phyloP scores from a whole-genome alignment of 2,888 invertebrate genomes.

The Ephialtes manifestator region DNA sequence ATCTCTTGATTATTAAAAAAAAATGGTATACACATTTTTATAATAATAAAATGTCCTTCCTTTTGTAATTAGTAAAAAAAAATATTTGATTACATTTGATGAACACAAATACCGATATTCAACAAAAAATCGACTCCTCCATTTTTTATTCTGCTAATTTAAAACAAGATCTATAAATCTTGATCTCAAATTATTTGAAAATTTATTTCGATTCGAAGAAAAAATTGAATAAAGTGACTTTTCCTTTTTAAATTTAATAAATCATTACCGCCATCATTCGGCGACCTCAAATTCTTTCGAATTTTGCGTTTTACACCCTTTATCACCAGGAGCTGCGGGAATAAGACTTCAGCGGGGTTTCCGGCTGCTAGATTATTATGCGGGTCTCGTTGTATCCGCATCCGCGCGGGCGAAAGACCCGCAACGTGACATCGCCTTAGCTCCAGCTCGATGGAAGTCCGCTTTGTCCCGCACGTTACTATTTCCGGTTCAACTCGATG shows the following conservation, averaged over 20 bases:
- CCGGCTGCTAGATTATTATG: slow-evolving; percentile 82
- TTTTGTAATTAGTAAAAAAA: too few relatives aligned
- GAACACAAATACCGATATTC: too few relatives aligned
- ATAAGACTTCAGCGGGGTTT: slow-evolving; percentile 70
- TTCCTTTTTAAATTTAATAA: not conserved
- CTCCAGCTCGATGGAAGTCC: slow-evolving; percentile 42
- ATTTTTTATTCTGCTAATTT: too few relatives aligned
- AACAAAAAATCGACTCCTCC: too few relatives aligned
- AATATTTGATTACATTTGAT: too few relatives aligned
- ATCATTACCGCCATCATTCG: not conserved
- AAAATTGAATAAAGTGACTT: not conserved
- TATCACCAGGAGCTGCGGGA: slow-evolving; percentile 4
- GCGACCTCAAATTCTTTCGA: not conserved
- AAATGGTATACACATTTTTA: too few relatives aligned
- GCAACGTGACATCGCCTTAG: slow-evolving; percentile 62
- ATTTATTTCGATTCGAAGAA: not conserved
- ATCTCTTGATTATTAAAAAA: too few relatives aligned
- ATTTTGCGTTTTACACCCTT: not conserved
- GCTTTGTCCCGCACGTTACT: slow-evolving; percentile 75
- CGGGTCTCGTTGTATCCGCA: slow-evolving; percentile 81
- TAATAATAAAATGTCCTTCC: too few relatives aligned
- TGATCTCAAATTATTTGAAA: not conserved
- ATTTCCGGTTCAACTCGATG: slow-evolving; percentile 74
- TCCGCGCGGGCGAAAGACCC: slow-evolving; percentile 71
- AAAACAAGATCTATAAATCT: not conserved